Evolutionary conservation across 2,797 vertebrate species (phyloP), one percentile per base, ranked within the genome.

Genomic region (Acipenser transmontanus): DNA sequence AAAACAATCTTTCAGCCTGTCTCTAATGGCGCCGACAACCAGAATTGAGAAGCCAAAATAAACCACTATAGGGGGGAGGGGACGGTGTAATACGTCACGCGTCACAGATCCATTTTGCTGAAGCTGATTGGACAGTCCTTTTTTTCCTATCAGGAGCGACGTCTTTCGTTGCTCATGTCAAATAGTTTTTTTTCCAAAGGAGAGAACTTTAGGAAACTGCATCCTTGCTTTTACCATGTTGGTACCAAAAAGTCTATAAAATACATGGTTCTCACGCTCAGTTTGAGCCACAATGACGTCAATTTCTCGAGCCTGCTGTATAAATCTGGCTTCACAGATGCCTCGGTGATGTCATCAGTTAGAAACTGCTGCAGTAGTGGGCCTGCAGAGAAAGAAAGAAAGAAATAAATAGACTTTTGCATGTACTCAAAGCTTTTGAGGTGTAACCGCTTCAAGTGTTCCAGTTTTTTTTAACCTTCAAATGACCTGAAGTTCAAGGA

Each of bases 31-130:
- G 88, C 83, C 87, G 85, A 78, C 81, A 78, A 76, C 49, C 75
- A 85, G 79, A 88, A 85, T 77, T 86, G 78, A 80, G 73, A 74
- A 81, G 88, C 87, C 87, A 88, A 89, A 91, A 89, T 88, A 91
- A 89, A 90, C 85, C 85, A 74, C 80, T 83, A 50, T 76, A 68
- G 59, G 61, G 49, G 67, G 57, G 69, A 49, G 67, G 49, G 63
- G 65, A 57, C 67, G 65, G 65, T 66, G 50, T 51, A 50, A 61
- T 68, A 10, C 85, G 88, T 90, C 88, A 86, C 73, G 78, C 74
- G 82, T 82, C 86, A 85, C 77, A 76, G 85, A 84, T 84, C 74
- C 50, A 65, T 66, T 51, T 47, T 47, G 34, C 7, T n/a, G 0
- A 66, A 17, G 17, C 54, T 47, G 71, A 77, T 77, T 77, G 75